Conservation (phyloP, 2,113 vertebrate species). For the Poeciliopsis occidentalis region DNA sequence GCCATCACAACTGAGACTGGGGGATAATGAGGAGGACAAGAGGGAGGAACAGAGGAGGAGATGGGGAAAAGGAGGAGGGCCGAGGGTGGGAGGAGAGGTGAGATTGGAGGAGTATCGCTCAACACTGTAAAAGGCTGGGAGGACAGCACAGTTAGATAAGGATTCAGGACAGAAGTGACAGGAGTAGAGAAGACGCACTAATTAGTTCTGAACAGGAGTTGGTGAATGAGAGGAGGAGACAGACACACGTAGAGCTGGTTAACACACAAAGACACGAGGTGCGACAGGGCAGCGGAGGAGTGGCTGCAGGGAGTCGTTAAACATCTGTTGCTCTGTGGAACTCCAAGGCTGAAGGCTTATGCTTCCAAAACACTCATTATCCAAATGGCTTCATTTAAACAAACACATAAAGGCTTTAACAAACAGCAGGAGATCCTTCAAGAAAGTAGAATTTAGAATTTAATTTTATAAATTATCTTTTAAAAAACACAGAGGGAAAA, state of each 20-base stretch:
- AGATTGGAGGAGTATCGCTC: constrained; percentile 71
- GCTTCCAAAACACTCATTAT: constrained; percentile 28
- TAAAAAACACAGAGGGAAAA: no score
- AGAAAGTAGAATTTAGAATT: neutral
- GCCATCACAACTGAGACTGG: constrained; percentile 59
- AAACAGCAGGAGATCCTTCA: neutral
- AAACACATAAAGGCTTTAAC: neutral
- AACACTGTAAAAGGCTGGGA: constrained; percentile 58
- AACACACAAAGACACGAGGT: constrained; percentile 63
- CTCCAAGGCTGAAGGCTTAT: constrained; percentile 50
- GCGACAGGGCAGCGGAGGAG: constrained; percentile 37
- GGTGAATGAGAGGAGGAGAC: constrained; percentile 71
- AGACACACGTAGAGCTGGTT: constrained; percentile 75
- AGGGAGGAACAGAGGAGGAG: constrained; percentile 59
- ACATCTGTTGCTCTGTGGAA: constrained; percentile 80
- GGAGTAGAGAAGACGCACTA: constrained; percentile 43
- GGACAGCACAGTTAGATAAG: constrained; percentile 52
- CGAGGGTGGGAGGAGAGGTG: constrained; percentile 21
- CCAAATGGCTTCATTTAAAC: constrained; percentile 16
- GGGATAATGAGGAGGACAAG: constrained; percentile 76
- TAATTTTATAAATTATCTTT: no score
- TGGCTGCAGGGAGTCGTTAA: constrained; percentile 59
- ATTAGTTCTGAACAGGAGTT: constrained; percentile 68
- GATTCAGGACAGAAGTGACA: constrained; percentile 23
- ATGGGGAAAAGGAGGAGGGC: constrained; percentile 14